Evolutionary conservation across 2,888 invertebrate species (phyloP).

Genomic region (Cabera pusaria): DNA sequence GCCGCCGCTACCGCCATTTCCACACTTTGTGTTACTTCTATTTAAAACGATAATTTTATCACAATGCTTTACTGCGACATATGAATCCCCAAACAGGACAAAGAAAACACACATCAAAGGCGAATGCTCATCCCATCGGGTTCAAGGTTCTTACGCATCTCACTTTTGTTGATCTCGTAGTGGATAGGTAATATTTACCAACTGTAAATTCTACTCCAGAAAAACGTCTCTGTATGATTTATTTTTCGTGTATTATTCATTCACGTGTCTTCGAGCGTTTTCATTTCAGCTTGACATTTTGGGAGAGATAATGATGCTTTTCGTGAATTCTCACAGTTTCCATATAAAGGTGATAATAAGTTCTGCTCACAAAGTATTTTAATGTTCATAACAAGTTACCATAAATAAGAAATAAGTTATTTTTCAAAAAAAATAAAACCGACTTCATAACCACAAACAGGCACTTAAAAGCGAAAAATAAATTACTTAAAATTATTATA

Average conservation of each 20-base stretch:
- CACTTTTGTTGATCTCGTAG: slow-evolving; percentile 46
- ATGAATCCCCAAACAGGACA: slow-evolving; percentile 26
- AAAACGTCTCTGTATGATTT: slow-evolving; percentile 66
- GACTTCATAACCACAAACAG: too few relatives aligned
- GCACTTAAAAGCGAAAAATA: too few relatives aligned
- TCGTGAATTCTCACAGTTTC: slow-evolving; percentile 44
- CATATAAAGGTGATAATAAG: slow-evolving; percentile 29
- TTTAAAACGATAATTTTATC: slow-evolving; percentile 57
- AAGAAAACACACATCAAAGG: slow-evolving; percentile 14
- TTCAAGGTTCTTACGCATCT: slow-evolving; percentile 31
- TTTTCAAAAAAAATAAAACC: too few relatives aligned
- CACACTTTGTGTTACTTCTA: slow-evolving; percentile 66
- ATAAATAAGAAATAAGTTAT: too few relatives aligned
- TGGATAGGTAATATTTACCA: slow-evolving; percentile 56
- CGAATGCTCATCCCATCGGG: slow-evolving; percentile 18
- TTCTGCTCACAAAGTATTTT: too few relatives aligned
- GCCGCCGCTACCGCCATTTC: slow-evolving; percentile 54
- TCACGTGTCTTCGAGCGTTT: slow-evolving; percentile 70
- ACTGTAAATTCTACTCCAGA: slow-evolving; percentile 59
- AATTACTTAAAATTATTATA: too few relatives aligned
- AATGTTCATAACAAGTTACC: too few relatives aligned
- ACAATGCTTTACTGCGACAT: slow-evolving; percentile 30
- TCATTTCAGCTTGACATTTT: slow-evolving; percentile 72
- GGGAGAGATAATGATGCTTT: slow-evolving; percentile 71
- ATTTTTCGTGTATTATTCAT: slow-evolving; percentile 80